Percentiles rank a stretch among this genome's conserved stretches.
Conservation (phyloP, 2,797 vertebrate species). For the Malacoraja senta region DNA sequence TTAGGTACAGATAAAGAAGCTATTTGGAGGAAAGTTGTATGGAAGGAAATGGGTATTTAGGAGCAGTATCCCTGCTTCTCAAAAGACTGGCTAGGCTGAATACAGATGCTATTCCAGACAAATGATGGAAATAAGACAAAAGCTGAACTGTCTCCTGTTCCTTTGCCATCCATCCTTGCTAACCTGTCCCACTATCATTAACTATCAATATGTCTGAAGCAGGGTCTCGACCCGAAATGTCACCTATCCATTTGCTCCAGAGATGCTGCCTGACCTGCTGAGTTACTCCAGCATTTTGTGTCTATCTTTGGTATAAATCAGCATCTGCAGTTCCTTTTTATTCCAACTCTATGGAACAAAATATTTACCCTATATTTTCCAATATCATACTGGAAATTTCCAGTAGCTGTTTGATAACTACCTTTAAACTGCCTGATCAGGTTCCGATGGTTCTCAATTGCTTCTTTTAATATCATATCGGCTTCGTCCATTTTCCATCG, state of each 20-base stretch:
- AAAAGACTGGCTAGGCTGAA: neutral
- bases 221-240: too few species aligned
- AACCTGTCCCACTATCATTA: neutral
- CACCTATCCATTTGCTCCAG: too few species aligned
- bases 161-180: neutral
- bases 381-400: neutral
- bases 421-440: slow-evolving; percentile 92
- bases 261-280: too few species aligned
- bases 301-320: too few species aligned
- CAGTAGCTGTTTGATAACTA: slow-evolving; percentile 44
- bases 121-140: neutral
- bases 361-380: neutral
- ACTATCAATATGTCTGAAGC: too few species aligned
- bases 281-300: too few species aligned
- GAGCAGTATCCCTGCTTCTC: too few species aligned
- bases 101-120: too few species aligned
- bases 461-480: slow-evolving; percentile 75
- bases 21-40: neutral
- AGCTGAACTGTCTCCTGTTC: neutral
- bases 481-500: slow-evolving; percentile 89
- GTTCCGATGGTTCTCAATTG: slow-evolving; percentile 77
- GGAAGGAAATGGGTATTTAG: neutral
- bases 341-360: neutral
- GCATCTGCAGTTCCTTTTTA: too few species aligned
- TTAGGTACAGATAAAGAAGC: neutral